These are phyloP conservation scores for Gymnothorax javanicus DNA, from an alignment of 2,797 vertebrate species.

Conservation along the genomic window DNA sequence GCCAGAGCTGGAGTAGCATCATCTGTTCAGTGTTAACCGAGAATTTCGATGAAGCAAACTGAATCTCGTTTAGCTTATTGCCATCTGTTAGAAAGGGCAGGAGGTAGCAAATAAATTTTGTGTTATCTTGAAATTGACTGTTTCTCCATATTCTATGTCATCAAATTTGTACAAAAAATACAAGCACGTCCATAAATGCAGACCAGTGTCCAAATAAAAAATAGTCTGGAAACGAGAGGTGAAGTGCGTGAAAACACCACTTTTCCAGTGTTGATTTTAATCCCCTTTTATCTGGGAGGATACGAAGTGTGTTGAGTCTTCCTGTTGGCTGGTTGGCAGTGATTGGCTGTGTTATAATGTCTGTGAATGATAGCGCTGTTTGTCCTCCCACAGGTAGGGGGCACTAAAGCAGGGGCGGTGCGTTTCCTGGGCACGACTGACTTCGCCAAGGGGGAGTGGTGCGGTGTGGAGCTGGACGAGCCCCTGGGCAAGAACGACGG, in stretches of 20 bases:
- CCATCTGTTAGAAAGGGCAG: not conserved
- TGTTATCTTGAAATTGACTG: not conserved
- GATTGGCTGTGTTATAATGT: not conserved
- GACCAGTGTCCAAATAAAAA: too few species aligned
- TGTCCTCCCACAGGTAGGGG: conserved; percentile 80
- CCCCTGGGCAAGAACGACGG: conserved; percentile 97
- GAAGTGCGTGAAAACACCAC: too few species aligned
- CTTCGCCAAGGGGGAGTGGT: conserved; percentile 99
- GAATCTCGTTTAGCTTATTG: not conserved
- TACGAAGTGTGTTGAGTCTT: too few species aligned
- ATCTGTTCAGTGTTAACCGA: not conserved
- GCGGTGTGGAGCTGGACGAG: conserved; percentile 95
- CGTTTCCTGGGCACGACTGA: conserved; percentile 95
- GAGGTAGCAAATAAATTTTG: not conserved
- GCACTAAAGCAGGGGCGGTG: conserved; percentile 95
- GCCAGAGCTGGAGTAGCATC: not conserved
- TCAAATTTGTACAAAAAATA: too few species aligned
- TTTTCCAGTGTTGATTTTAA: too few species aligned
- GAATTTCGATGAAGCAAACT: not conserved
- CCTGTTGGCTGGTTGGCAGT: not conserved
- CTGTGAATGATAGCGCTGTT: not conserved
- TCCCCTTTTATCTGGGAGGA: too few species aligned
- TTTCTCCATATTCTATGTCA: too few species aligned
- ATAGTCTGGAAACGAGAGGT: too few species aligned
- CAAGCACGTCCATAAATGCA: too few species aligned